Evolutionary conservation across 2,797 vertebrate species (phyloP).

Genomic region (Phrynocephalus forsythii): DNA sequence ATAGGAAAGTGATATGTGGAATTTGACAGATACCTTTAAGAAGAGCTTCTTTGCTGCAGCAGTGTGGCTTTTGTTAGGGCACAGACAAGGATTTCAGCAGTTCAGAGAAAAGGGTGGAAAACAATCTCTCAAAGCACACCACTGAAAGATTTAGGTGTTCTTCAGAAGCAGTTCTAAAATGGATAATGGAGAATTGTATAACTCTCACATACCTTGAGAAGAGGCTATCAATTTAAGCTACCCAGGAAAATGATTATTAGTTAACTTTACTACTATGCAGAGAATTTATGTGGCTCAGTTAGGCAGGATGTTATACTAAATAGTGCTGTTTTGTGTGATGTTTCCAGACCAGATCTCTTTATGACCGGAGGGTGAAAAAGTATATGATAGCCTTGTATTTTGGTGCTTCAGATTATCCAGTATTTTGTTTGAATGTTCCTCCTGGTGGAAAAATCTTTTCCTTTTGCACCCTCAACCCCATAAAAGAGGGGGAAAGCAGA

Average conservation of each 20-base stretch:
- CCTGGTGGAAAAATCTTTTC: no score
- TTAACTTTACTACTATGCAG: not conserved
- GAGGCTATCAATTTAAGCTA: not conserved
- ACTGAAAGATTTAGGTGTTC: not conserved
- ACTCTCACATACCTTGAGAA: constrained; percentile 6
- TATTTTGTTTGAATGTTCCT: not conserved
- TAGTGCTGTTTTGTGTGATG: not conserved
- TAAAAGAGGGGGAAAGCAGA: not conserved
- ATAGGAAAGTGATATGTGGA: not conserved
- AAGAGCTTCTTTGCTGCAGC: constrained; percentile 13
- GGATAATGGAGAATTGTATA: not conserved
- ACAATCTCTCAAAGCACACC: not conserved
- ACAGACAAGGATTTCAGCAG: not conserved
- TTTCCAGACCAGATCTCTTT: not conserved
- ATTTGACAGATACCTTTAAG: not conserved
- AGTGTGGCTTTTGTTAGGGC: not conserved
- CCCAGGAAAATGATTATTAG: constrained; percentile 2
- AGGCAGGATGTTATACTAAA: not conserved
- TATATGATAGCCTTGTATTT: not conserved
- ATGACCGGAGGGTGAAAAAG: not conserved
- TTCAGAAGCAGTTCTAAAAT: constrained; percentile 17
- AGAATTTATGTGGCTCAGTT: not conserved
- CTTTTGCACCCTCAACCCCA: no score
- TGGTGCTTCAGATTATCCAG: not conserved
- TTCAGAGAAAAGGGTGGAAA: constrained; percentile 3